phyloP scores from a whole-genome alignment of 1,140 invertebrate species.

The Formica exsecta region DNA sequence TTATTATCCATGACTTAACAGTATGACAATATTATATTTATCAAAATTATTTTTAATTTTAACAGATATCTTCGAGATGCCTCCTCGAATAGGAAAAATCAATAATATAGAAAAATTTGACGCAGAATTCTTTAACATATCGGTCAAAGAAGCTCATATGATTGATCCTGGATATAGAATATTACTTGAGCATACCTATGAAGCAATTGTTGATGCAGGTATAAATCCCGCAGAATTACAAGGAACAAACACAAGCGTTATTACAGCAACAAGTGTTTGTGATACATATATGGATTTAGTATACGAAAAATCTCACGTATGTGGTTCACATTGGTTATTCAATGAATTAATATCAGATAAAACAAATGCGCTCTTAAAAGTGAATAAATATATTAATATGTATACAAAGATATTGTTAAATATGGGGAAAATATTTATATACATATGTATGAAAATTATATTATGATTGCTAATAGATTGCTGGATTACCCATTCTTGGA shows the following conservation, averaged over 20 bases:
- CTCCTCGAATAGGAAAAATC: slow-evolving; percentile 92
- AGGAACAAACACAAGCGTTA: slow-evolving; percentile 93
- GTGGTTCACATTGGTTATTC: neutral
- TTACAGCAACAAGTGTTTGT: slow-evolving; percentile 92
- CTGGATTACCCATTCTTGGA: no score
- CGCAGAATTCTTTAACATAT: slow-evolving; percentile 93
- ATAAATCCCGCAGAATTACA: slow-evolving; percentile 86
- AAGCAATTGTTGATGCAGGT: slow-evolving; percentile 96
- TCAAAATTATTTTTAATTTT: no score
- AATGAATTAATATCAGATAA: neutral
- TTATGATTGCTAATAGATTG: no score
- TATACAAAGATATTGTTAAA: no score
- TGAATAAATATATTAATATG: no score
- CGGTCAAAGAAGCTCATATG: slow-evolving; percentile 92
- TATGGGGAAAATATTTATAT: no score
- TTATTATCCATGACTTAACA: no score
- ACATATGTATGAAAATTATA: no score
- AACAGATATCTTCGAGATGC: slow-evolving; percentile 87
- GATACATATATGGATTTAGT: slow-evolving; percentile 90
- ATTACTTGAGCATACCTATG: slow-evolving; percentile 93
- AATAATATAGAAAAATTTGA: slow-evolving; percentile 94
- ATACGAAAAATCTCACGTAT: slow-evolving; percentile 88
- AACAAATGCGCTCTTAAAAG: no score
- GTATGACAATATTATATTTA: no score
- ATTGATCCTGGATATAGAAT: slow-evolving; percentile 96